A percentile compares a stretch with the other conserved stretches of the same genome.
These are phyloP conservation scores for Paracentrotus lividus DNA, from an alignment of 53 echinoderm and acorn worm species.

Conservation along the genomic window DNA sequence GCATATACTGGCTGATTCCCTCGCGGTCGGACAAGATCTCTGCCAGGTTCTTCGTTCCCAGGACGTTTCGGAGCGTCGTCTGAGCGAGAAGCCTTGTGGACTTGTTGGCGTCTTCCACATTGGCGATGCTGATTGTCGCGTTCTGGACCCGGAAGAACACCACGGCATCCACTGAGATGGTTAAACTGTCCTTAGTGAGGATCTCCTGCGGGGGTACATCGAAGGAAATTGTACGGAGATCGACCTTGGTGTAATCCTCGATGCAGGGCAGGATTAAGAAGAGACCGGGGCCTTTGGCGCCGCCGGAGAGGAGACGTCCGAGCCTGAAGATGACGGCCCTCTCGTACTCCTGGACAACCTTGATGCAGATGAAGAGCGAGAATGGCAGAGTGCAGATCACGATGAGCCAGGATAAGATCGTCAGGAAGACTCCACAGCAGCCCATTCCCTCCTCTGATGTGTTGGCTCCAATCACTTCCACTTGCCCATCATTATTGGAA, in stretches of 20 bases:
- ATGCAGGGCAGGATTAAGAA: slow-evolving; percentile 87
- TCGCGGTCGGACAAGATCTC: slow-evolving; percentile 92
- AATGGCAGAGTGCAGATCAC: slow-evolving; percentile 62
- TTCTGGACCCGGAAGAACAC: slow-evolving; percentile 98
- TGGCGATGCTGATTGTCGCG: slow-evolving; percentile 92
- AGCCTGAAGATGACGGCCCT: slow-evolving; percentile 87
- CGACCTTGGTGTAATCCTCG: slow-evolving; percentile 86
- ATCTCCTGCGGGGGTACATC: slow-evolving; percentile 91
- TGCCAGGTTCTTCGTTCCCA: slow-evolving; percentile 95
- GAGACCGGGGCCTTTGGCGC: slow-evolving; percentile 91
- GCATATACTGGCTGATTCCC: slow-evolving; percentile 92
- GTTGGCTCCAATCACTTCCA: slow-evolving; percentile 35
- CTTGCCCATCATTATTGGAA: background rate
- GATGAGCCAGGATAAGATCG: slow-evolving; percentile 19
- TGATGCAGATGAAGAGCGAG: slow-evolving; percentile 61
- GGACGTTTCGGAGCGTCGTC: slow-evolving; percentile 96
- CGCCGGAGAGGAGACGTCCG: slow-evolving; percentile 86
- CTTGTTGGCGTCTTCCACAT: slow-evolving; percentile 94
- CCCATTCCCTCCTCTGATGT: slow-evolving; percentile 33
- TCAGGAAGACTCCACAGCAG: slow-evolving; percentile 39
- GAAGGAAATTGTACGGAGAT: slow-evolving; percentile 83
- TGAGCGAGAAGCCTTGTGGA: slow-evolving; percentile 97
- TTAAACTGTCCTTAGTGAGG: slow-evolving; percentile 92
- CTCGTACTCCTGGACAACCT: slow-evolving; percentile 88
- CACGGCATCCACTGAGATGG: slow-evolving; percentile 97